A percentile compares a stretch with the other conserved stretches of the same genome.
Evolutionary conservation across 2,797 vertebrate species (phyloP).

Genomic region (Tiaroga cobitis): DNA sequence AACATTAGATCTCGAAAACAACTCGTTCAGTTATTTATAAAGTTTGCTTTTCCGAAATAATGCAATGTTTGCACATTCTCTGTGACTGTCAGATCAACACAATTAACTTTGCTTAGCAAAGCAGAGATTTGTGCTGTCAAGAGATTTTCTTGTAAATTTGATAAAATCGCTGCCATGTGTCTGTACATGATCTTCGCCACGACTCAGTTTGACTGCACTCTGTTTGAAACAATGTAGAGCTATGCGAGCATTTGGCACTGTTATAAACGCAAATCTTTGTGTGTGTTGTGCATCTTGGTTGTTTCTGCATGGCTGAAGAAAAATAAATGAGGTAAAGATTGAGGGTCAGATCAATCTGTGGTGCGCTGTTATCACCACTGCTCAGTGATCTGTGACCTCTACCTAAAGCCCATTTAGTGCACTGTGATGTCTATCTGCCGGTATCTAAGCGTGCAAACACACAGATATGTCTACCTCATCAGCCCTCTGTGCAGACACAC

Average conservation of each 20-base stretch:
- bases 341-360: conserved; percentile 51
- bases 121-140: conserved; percentile 25
- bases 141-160: conserved; percentile 11
- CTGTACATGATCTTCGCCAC: conserved; percentile 14
- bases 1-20: not conserved
- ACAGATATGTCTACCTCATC: conserved; percentile 48
- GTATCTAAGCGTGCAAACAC: conserved; percentile 48
- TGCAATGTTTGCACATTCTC: conserved; percentile 19
- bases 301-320: conserved; percentile 73
- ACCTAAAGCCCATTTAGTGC: conserved; percentile 70
- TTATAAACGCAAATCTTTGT: conserved; percentile 10
- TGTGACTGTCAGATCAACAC: conserved; percentile 32
- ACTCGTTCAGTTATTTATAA: not conserved
- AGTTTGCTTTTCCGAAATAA: not conserved
- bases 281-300: conserved; percentile 71
- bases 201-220: not conserved
- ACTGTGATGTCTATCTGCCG: conserved; percentile 75
- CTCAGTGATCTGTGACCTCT: conserved; percentile 69
- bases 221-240: conserved; percentile 16
- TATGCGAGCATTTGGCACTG: not conserved
- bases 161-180: conserved; percentile 36
- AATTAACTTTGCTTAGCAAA: conserved; percentile 14
- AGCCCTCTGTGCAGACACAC: conserved; percentile 34
- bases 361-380: conserved; percentile 68
- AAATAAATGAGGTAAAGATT: conserved; percentile 52